phyloP scores from a whole-genome alignment of 2,113 vertebrate genomes.

The Zootoca vivipara region DNA sequence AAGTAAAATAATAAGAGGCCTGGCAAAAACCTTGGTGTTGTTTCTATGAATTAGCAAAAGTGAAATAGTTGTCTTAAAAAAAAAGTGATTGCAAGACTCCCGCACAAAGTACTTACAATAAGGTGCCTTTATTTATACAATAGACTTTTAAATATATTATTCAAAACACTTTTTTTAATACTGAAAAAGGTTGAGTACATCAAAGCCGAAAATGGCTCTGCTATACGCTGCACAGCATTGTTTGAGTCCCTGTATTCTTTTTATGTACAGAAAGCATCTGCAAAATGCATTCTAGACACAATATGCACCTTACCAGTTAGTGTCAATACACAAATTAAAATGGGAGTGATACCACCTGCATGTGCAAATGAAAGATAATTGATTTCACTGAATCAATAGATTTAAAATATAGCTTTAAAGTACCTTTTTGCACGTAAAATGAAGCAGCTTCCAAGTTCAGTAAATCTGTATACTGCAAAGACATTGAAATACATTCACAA shows the following conservation, averaged over 20 bases:
- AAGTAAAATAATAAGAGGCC: not conserved
- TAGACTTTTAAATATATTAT: constrained; percentile 97
- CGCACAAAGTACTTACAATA: constrained; percentile 83
- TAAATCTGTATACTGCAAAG: constrained; percentile 91
- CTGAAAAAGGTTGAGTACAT: constrained; percentile 95
- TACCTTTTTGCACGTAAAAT: constrained; percentile 90
- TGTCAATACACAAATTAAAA: constrained; percentile 85
- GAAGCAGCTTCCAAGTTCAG: constrained; percentile 95
- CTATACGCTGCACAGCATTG: constrained; percentile 89
- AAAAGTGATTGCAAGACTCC: too few species aligned
- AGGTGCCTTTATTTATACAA: constrained; percentile 98
- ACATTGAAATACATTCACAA: constrained; percentile 96
- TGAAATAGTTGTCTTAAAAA: not conserved
- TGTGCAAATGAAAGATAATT: constrained; percentile 89
- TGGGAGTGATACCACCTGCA: constrained; percentile 85
- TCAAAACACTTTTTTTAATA: constrained; percentile 99
- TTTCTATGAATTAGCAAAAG: not conserved
- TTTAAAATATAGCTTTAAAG: constrained; percentile 87
- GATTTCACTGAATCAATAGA: constrained; percentile 84
- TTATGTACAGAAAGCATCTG: constrained; percentile 93
- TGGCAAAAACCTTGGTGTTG: not conserved
- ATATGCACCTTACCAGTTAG: constrained; percentile 81
- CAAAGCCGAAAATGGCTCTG: constrained; percentile 99
- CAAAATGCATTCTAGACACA: constrained; percentile 91
- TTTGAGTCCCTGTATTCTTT: constrained; percentile 86